A percentile compares a stretch with the other conserved stretches of the same genome.
These are phyloP conservation scores for Darwinula stevensoni DNA, from an alignment of 2,888 invertebrate genomes.

Conservation along the genomic window DNA sequence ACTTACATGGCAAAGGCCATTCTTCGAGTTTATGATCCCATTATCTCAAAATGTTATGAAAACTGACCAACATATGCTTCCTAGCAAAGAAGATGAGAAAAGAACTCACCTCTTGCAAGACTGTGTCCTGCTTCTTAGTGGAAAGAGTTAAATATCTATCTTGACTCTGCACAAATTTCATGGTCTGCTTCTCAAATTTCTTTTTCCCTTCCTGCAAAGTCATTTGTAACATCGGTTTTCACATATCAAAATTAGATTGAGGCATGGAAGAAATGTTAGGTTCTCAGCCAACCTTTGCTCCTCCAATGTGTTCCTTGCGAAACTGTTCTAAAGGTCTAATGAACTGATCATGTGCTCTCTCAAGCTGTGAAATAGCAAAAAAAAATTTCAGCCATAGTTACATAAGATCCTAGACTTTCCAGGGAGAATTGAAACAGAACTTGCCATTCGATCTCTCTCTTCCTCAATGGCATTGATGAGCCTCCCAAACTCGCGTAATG, in stretches of 20 bases:
- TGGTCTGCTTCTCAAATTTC: slow-evolving; percentile 91
- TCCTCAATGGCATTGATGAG: slow-evolving; percentile 81
- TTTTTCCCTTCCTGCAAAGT: slow-evolving; percentile 54
- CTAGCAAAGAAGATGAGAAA: no score
- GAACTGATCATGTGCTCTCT: slow-evolving; percentile 68
- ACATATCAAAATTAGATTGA: no score
- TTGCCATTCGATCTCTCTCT: slow-evolving; percentile 82
- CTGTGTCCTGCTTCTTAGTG: slow-evolving; percentile 61
- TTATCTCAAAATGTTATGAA: no score
- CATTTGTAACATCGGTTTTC: background rate
- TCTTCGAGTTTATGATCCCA: no score
- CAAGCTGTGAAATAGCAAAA: slow-evolving; percentile 27
- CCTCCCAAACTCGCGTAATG: slow-evolving; percentile 67
- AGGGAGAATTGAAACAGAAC: slow-evolving; percentile 13
- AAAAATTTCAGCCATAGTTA: slow-evolving; percentile 3
- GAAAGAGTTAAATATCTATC: slow-evolving; percentile 79
- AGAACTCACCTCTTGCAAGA: slow-evolving; percentile 65
- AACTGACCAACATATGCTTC: no score
- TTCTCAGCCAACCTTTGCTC: slow-evolving; percentile 80
- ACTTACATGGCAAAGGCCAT: no score
- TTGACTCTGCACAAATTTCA: slow-evolving; percentile 86
- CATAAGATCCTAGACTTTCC: slow-evolving; percentile 1
- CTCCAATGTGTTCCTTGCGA: slow-evolving; percentile 77
- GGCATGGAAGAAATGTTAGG: no score
- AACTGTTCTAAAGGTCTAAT: slow-evolving; percentile 75